These are phyloP conservation scores for Diplodus puntazzo DNA, from an alignment of 2,797 vertebrate genomes.

Conservation along the genomic window DNA sequence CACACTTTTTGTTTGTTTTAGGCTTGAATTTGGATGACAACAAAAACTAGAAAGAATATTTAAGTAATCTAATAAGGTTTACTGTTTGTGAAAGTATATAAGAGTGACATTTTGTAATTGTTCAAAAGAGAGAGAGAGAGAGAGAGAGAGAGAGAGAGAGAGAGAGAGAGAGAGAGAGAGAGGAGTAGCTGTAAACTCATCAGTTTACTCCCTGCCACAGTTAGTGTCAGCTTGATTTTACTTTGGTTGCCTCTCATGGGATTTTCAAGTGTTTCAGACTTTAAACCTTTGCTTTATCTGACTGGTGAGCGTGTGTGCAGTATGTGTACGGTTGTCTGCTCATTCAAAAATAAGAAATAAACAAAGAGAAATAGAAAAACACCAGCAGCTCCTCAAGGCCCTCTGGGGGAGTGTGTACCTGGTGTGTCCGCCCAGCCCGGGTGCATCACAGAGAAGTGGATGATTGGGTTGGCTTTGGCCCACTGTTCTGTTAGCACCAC, in stretches of 20 bases:
- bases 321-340: neutral
- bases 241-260: neutral
- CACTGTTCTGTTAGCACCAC: constrained; percentile 84
- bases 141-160: too few species aligned
- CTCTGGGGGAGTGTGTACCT: constrained; percentile 61
- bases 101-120: neutral
- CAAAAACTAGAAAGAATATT: neutral
- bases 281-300: neutral
- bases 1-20: neutral
- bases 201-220: neutral
- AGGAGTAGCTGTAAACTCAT: neutral
- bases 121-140: too few species aligned
- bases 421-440: constrained; percentile 83
- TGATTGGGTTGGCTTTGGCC: constrained; percentile 75
- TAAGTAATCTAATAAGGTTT: too few species aligned
- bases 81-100: too few species aligned
- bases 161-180: too few species aligned
- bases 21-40: neutral
- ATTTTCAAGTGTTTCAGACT: neutral
- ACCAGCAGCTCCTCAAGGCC: too few species aligned
- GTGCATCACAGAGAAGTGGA: constrained; percentile 85
- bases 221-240: neutral
- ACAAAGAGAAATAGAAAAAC: neutral
- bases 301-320: neutral
- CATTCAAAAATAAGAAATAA: neutral